Evolutionary conservation across 2,113 vertebrate species (phyloP), one percentile per base, ranked within the genome.

Genomic region (Terrapene triunguis): DNA sequence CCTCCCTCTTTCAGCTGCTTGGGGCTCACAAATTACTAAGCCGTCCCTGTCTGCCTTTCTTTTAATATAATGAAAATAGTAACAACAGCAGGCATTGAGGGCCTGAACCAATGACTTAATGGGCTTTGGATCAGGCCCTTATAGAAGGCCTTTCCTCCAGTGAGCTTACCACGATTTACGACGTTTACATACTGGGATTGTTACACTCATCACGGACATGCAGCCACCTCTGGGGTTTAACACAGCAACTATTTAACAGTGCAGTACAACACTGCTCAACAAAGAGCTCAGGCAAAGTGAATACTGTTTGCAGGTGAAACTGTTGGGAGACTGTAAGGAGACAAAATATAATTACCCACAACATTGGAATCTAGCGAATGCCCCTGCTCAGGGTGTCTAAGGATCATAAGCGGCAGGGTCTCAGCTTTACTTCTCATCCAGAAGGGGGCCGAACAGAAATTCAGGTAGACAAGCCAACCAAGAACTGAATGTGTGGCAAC

Each of bases 31-130:
- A 96, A 97, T 96, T 96, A 95, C 10, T 1, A 5, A 0, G 3
- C 82, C 93, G 91, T 82, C 95, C 90, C 69, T 88, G 65, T 42
- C 72, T 95, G 95, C 92, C 87, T 93, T 54, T 79, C 79, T 44
- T 42, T 50, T 95, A 90, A 84, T 88, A 69, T 25, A 90, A 93
- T 93, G 93, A 90, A 94, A 97, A 97, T 86, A 96, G 95, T 96
- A 96, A 95, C 95, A 96, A 94, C 97, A 95, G 95, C 97, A 94
- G 89, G 87, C 87, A 96, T 92, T 95, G 94, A 96, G 96, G 96
- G 91, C 85, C 76, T 55, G 0, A 82, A 95, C 96, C 94, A 96
- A 93, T 95, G 90, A 93, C 82, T 1, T 1, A 94, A 69, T 1
- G 2, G 86, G 42, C 50, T 80, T 80, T 95, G 95, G 88, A 95